Base-by-base conservation (phyloP, 2,888 invertebrate genomes). In the Brenthis ino region DNA sequence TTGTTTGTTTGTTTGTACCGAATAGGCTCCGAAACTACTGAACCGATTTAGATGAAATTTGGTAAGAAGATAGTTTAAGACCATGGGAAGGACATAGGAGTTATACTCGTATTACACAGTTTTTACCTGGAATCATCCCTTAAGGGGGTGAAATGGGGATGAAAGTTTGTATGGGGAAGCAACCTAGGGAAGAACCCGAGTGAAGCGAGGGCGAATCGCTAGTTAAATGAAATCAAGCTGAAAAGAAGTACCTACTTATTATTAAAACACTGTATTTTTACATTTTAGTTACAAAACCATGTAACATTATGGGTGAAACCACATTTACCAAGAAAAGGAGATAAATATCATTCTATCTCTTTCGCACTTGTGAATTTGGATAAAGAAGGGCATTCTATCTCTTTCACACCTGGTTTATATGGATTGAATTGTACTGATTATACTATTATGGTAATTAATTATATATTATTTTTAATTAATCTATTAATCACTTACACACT, bases 291-390 rank as follows among this genome's bases (percentile, higher is more conserved):
- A 47, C n/a, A 70, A 28, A 51, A 76, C 2, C 70, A 73, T 6
- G 65, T 94, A 11, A 92, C 93, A 14, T 74, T 94, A 28, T 95
- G 94, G 94, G 93, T 93, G 1, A 94, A 94, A 77, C 93, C 91
- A 0, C 93, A 95, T 54, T 75, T 87, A 50, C 95, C 95, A 0
- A 83, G 85, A 67, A 86, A 91, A 63, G 89, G 92, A 1, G 88
- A 91, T 72, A 77, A 72, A 37, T 85, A 86, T 77, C 82, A 83
- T 6, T 93, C 94, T 1, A 92, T 85, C 80, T 94, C 95, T 3
- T 88, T 95, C 75, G 94, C 94, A 16, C 84, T 94, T 24, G 88
- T 94, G 14, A 95, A 90, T 69, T 14, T 84, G n/a, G 71, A 69
- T 0, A 3, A 37, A 0, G 47, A 33, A 0, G 48, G 56, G 1